Evolutionary conservation across 2,113 vertebrate genomes (phyloP).

Genomic region (Theropithecus gelada): DNA sequence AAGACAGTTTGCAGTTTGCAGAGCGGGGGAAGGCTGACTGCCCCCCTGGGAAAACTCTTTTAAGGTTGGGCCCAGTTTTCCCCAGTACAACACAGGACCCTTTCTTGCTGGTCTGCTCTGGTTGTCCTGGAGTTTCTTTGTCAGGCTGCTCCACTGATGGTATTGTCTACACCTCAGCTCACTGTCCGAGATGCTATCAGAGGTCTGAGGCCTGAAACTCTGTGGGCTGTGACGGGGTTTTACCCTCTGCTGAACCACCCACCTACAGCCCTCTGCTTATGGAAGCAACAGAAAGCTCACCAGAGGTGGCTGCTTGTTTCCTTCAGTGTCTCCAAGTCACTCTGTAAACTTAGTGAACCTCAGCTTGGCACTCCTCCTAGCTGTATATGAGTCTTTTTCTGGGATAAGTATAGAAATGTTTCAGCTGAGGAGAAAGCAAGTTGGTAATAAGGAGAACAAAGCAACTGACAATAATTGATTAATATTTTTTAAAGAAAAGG

Average conservation of each 20-base stretch:
- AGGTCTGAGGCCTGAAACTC: not conserved
- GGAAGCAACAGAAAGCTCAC: not conserved
- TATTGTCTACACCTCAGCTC: not conserved
- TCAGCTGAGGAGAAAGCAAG: not conserved
- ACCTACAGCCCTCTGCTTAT: not conserved
- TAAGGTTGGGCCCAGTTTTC: rapidly evolving
- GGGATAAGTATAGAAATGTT: not conserved
- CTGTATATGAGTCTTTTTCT: not conserved
- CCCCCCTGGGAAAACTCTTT: not conserved
- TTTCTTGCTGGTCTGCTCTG: not conserved
- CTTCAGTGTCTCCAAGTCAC: not conserved
- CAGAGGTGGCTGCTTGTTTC: not conserved
- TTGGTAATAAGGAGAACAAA: constrained; percentile 21
- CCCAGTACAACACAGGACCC: rapidly evolving
- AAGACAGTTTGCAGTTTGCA: not conserved
- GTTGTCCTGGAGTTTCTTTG: not conserved
- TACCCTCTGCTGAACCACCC: not conserved
- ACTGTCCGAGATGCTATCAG: not conserved
- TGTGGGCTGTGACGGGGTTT: rapidly evolving
- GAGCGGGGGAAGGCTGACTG: not conserved
- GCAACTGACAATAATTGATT: not conserved
- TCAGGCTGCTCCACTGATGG: not conserved
- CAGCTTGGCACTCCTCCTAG: not conserved
- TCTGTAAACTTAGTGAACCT: not conserved
- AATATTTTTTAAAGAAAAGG: constrained; percentile 10